These are phyloP conservation scores for Idaea dimidiata DNA, from an alignment of 2,888 invertebrate species.

Conservation along the genomic window DNA sequence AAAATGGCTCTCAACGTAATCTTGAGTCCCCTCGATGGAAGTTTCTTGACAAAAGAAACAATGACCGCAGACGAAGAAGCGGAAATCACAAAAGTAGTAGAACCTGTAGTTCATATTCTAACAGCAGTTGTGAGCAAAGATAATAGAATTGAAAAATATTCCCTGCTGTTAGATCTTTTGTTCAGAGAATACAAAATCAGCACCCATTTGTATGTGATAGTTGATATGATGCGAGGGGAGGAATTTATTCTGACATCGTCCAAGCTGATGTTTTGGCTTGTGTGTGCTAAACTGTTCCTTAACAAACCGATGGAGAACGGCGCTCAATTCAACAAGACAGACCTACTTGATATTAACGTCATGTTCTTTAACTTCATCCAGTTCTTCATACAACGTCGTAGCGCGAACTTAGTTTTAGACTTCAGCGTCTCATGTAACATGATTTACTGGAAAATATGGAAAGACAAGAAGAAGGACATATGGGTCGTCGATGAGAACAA, in stretches of 20 bases:
- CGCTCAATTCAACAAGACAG: slow-evolving; percentile 52
- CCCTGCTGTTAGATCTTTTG: slow-evolving; percentile 47
- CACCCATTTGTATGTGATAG: slow-evolving; percentile 55
- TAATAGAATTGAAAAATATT: slow-evolving; percentile 60
- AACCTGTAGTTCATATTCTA: slow-evolving; percentile 81
- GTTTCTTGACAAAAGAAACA: slow-evolving; percentile 72
- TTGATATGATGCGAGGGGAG: slow-evolving; percentile 65
- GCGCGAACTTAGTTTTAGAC: slow-evolving; percentile 50
- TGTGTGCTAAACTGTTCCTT: slow-evolving; percentile 60
- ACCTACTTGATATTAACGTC: slow-evolving; percentile 55
- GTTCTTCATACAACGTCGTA: slow-evolving; percentile 48
- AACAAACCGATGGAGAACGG: slow-evolving; percentile 51
- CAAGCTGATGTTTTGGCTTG: slow-evolving; percentile 69
- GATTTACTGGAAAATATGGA: slow-evolving; percentile 52
- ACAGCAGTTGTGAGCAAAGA: slow-evolving; percentile 76
- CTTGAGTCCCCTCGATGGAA: slow-evolving; percentile 80
- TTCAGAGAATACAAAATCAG: slow-evolving; percentile 57
- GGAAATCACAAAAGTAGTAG: slow-evolving; percentile 73
- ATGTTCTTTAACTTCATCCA: slow-evolving; percentile 59
- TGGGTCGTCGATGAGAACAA: slow-evolving; percentile 32
- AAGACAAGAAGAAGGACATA: slow-evolving; percentile 38
- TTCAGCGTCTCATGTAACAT: slow-evolving; percentile 58
- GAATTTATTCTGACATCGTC: slow-evolving; percentile 67
- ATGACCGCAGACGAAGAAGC: slow-evolving; percentile 73
- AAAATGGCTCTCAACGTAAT: slow-evolving; percentile 79